These are phyloP conservation scores for Tylochromis polylepis DNA, from an alignment of 2,113 vertebrate species.

Conservation along the genomic window DNA sequence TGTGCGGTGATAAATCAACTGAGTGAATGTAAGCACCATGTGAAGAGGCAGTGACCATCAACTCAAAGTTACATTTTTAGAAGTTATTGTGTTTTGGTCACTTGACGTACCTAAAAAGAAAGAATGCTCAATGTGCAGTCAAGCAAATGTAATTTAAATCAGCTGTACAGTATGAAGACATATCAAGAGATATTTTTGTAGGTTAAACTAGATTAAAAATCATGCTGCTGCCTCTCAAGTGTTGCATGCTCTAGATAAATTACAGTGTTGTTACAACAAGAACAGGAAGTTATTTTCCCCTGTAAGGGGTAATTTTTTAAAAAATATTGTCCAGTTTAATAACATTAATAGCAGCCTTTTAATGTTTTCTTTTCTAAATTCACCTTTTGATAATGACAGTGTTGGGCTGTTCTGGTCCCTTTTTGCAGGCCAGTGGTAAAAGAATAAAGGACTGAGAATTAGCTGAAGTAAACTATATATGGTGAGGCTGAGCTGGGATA, in stretches of 20 bases:
- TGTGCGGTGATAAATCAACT: neutral
- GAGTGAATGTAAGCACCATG: neutral
- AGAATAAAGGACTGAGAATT: conserved; percentile 21
- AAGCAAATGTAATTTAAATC: conserved; percentile 20
- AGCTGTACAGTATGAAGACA: conserved; percentile 34
- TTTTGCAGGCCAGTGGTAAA: conserved; percentile 47
- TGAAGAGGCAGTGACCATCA: neutral
- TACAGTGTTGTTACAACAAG: neutral
- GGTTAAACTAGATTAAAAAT: neutral
- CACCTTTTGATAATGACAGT: conserved; percentile 18
- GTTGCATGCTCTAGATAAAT: conserved; percentile 43
- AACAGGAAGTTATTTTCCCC: neutral
- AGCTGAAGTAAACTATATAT: conserved; percentile 5
- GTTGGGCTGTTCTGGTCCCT: conserved; percentile 37
- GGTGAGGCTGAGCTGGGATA: conserved; percentile 36
- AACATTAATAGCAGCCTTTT: neutral
- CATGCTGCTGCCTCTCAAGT: neutral
- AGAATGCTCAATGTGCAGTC: conserved; percentile 49
- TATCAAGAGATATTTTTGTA: conserved; percentile 62
- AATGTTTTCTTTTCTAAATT: neutral
- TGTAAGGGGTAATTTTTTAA: neutral
- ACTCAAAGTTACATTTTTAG: neutral
- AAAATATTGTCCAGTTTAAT: neutral
- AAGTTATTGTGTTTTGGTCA: neutral
- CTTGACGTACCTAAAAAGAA: neutral